Evolutionary conservation across 2,888 invertebrate species (phyloP).

Genomic region (Nipponacmea schrenckii): DNA sequence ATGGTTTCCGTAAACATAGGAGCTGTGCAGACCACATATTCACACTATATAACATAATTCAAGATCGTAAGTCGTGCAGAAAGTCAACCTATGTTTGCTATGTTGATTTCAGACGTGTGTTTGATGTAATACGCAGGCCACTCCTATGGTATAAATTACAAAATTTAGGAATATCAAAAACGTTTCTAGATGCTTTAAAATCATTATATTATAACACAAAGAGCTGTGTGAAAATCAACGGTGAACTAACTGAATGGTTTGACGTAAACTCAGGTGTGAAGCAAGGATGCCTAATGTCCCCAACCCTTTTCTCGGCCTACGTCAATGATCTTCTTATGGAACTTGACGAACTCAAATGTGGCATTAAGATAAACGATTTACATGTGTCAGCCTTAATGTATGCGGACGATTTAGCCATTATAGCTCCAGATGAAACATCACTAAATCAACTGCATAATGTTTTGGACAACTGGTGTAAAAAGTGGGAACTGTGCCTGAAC

Average conservation of each 20-base stretch:
- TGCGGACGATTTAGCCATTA: constrained; percentile 16
- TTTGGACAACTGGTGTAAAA: neutral
- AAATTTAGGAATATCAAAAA: neutral
- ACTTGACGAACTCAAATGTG: constrained; percentile 3
- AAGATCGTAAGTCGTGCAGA: neutral
- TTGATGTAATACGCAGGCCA: no score
- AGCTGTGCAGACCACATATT: neutral
- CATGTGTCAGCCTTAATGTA: constrained; percentile 10
- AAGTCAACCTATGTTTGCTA: neutral
- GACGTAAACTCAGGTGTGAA: constrained; percentile 15
- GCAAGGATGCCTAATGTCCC: constrained; percentile 20
- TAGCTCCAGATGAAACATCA: no score
- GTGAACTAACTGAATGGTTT: constrained; percentile 10
- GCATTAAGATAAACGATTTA: constrained; percentile 8
- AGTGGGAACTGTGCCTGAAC: constrained; percentile 11
- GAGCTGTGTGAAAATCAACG: constrained; percentile 9
- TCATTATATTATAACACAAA: neutral
- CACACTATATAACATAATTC: constrained; percentile 1
- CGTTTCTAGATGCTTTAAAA: neutral
- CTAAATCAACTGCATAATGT: neutral
- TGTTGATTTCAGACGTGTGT: neutral
- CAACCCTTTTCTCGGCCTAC: constrained; percentile 13
- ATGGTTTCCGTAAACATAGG: constrained; percentile 3
- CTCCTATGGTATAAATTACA: neutral
- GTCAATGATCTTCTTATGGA: constrained; percentile 16